Percentiles rank a stretch among this genome's conserved stretches.
phyloP scores from a whole-genome alignment of 2,797 vertebrate species.

The Bryconaethiops microstoma region DNA sequence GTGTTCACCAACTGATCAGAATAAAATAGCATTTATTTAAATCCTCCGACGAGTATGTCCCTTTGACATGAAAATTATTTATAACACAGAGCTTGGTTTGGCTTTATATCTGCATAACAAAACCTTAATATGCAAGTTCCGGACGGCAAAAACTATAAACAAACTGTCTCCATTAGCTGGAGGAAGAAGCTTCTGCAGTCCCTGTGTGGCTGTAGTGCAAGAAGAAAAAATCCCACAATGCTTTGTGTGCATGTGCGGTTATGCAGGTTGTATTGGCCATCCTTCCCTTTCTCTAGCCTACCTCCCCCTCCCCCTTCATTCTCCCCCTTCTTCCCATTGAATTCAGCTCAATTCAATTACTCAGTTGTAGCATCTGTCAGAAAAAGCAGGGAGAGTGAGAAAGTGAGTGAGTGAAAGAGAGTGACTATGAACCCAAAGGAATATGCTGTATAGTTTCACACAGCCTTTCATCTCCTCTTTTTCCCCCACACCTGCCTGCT shows the following conservation, averaged over 20 bases:
- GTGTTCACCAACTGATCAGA: too few relatives aligned
- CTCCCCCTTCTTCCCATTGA: constrained; percentile 5
- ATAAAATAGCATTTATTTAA: too few relatives aligned
- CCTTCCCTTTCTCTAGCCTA: neutral
- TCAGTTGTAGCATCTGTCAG: constrained; percentile 15
- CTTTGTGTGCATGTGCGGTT: constrained; percentile 3
- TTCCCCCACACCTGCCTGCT: neutral
- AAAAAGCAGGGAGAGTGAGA: constrained; percentile 8
- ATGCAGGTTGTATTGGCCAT: neutral
- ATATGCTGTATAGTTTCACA: constrained; percentile 28
- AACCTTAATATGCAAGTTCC: neutral
- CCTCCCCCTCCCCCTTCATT: neutral
- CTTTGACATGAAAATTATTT: neutral
- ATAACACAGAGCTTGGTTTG: neutral
- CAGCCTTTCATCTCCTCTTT: neutral
- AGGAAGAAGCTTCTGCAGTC: constrained; percentile 19
- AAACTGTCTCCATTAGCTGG: constrained; percentile 21
- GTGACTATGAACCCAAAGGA: neutral
- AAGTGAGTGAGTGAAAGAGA: neutral
- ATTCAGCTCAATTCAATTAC: constrained; percentile 47
- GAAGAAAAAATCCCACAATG: constrained; percentile 7
- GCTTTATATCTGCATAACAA: constrained; percentile 3
- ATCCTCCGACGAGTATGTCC: too few relatives aligned
- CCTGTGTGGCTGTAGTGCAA: constrained; percentile 1
- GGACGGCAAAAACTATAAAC: constrained; percentile 5